Percentiles rank a stretch among this genome's conserved stretches.
phyloP scores from a whole-genome alignment of 2,113 vertebrate genomes.

The Himantopus leucocephalus region DNA sequence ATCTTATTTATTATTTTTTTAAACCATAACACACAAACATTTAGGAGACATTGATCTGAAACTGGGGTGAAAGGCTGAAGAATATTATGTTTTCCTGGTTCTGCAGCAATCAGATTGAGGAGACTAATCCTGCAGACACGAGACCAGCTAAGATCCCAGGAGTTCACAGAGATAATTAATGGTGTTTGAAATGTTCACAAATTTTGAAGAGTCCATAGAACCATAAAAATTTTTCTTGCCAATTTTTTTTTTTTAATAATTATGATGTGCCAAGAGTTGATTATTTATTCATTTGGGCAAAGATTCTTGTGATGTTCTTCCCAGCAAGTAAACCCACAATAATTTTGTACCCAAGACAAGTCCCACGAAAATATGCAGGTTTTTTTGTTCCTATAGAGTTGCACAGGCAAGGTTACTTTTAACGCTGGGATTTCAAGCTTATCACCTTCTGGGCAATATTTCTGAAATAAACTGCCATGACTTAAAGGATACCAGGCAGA shows the following conservation, averaged over 20 bases:
- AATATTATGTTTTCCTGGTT: slow-evolving; percentile 23
- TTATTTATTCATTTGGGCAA: neutral
- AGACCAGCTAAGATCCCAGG: neutral
- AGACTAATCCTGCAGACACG: neutral
- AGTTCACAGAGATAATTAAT: neutral
- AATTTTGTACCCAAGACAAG: neutral
- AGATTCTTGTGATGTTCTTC: neutral
- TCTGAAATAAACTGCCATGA: neutral
- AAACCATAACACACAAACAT: slow-evolving; percentile 51
- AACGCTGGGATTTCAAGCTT: neutral
- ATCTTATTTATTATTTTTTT: slow-evolving; percentile 64
- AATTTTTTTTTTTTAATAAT: neutral
- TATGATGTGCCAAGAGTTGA: neutral
- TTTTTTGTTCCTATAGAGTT: neutral
- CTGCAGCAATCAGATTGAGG: neutral
- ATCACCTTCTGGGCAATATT: neutral
- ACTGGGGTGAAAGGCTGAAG: slow-evolving; percentile 20
- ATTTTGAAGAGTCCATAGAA: neutral
- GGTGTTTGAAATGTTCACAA: neutral
- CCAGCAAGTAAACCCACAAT: neutral
- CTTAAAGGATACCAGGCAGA: neutral
- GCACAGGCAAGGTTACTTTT: neutral
- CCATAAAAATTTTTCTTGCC: neutral
- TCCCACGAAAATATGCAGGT: neutral
- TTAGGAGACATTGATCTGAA: slow-evolving; percentile 40